phyloP scores from a whole-genome alignment of 2,113 vertebrate species.

The Coregonus clupeaformis region DNA sequence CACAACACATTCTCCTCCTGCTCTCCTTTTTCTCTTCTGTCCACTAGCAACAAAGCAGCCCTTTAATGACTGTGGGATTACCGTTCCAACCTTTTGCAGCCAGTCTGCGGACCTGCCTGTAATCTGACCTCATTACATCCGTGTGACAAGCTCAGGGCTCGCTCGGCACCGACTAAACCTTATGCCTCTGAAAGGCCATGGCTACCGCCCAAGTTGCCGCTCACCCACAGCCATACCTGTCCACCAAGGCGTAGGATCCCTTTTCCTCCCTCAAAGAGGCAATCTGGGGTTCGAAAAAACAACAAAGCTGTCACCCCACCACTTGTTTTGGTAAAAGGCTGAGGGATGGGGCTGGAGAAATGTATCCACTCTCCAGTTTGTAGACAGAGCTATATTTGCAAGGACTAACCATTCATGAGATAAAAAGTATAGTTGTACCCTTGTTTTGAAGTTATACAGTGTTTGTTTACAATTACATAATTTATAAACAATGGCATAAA shows the following conservation, averaged over 20 bases:
- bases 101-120: conserved; percentile 72
- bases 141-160: conserved; percentile 73
- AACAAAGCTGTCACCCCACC: conserved; percentile 19
- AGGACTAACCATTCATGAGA: no score
- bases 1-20: conserved; percentile 47
- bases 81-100: conserved; percentile 72
- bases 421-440: no score
- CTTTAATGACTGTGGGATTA: conserved; percentile 79
- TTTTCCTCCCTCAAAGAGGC: conserved; percentile 30
- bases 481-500: no score
- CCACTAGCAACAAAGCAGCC: conserved; percentile 73
- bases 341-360: neutral
- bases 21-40: conserved; percentile 47
- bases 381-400: no score
- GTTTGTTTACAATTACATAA: no score
- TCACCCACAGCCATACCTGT: conserved; percentile 56
- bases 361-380: no score
- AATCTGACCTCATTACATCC: conserved; percentile 83
- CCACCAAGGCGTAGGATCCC: conserved; percentile 51
- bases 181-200: conserved; percentile 61
- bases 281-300: no score
- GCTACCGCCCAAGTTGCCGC: conserved; percentile 46
- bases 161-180: conserved; percentile 66
- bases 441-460: no score
- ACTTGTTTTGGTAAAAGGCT: conserved; percentile 5